phyloP scores from a whole-genome alignment of 2,888 invertebrate species.

The Theodoxus fluviatilis region DNA sequence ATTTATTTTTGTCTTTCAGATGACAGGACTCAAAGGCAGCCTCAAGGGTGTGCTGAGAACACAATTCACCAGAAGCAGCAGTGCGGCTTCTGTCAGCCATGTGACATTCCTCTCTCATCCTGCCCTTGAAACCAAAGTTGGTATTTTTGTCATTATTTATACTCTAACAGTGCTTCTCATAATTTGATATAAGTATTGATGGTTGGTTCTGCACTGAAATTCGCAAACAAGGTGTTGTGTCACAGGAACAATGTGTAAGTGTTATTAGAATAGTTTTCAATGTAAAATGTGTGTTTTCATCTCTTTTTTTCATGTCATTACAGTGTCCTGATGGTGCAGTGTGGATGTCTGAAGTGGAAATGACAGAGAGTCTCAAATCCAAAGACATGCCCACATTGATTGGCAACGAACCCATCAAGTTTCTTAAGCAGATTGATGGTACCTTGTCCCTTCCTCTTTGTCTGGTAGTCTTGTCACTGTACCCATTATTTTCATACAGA shows the following conservation, averaged over 20 bases:
- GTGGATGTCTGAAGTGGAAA: conserved; percentile 53
- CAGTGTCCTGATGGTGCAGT: conserved; percentile 37
- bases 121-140: too few relatives aligned
- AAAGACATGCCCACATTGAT: conserved; percentile 43
- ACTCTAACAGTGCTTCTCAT: too few relatives aligned
- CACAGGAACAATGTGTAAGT: too few relatives aligned
- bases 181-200: too few relatives aligned
- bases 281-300: not conserved
- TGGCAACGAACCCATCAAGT: conserved; percentile 55
- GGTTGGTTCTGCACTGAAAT: too few relatives aligned
- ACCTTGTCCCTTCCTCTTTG: too few relatives aligned
- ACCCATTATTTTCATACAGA: not conserved
- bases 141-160: too few relatives aligned
- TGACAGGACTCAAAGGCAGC: conserved; percentile 47
- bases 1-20: too few relatives aligned
- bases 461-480: conserved; percentile 25
- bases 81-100: conserved; percentile 45
- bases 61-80: conserved; percentile 47
- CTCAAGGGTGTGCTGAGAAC: conserved; percentile 51
- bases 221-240: too few relatives aligned
- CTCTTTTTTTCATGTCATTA: conserved; percentile 11
- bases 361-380: conserved; percentile 41
- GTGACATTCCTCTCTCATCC: conserved; percentile 48
- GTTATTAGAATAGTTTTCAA: too few relatives aligned
- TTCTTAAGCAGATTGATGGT: conserved; percentile 40